A percentile compares a stretch with the other conserved stretches of the same genome.
These are phyloP conservation scores for Bombus balteatus DNA, from an alignment of 1,140 invertebrate genomes.

Conservation along the genomic window DNA sequence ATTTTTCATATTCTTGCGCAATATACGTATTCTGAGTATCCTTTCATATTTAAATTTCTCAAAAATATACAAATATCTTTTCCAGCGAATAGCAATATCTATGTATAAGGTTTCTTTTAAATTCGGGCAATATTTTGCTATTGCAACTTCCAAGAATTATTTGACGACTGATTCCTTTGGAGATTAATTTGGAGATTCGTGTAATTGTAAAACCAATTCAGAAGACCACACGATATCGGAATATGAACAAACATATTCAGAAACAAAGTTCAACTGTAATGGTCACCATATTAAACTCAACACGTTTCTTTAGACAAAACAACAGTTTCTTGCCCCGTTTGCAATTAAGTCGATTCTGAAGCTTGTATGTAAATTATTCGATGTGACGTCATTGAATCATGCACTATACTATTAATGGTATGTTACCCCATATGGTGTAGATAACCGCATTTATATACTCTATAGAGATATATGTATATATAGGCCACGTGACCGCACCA, in stretches of 20 bases:
- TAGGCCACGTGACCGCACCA: slow-evolving; percentile 49
- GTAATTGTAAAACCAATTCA: background rate
- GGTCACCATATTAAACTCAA: background rate
- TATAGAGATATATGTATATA: slow-evolving; percentile 27
- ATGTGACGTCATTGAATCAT: slow-evolving; percentile 37
- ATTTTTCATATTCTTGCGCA: background rate
- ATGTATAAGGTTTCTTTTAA: too few relatives aligned
- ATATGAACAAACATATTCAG: too few relatives aligned
- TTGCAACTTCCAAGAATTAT: background rate
- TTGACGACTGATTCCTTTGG: too few relatives aligned
- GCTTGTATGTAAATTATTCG: slow-evolving; percentile 9
- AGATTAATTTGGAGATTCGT: background rate
- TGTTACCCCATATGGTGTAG: slow-evolving; percentile 27
- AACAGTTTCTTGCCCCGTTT: background rate
- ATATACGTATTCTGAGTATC: background rate
- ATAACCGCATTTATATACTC: slow-evolving; percentile 28
- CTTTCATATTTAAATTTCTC: background rate
- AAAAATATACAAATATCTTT: background rate
- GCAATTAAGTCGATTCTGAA: slow-evolving; percentile 32
- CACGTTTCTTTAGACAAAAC: background rate
- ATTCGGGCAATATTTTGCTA: background rate
- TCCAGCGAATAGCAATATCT: too few relatives aligned
- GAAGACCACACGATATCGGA: background rate
- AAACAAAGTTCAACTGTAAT: too few relatives aligned
- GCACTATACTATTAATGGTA: slow-evolving; percentile 50